A percentile compares a stretch with the other conserved stretches of the same genome.
Evolutionary conservation across 2,888 invertebrate species (phyloP).

Genomic region (Eustalomyia histrio): DNA sequence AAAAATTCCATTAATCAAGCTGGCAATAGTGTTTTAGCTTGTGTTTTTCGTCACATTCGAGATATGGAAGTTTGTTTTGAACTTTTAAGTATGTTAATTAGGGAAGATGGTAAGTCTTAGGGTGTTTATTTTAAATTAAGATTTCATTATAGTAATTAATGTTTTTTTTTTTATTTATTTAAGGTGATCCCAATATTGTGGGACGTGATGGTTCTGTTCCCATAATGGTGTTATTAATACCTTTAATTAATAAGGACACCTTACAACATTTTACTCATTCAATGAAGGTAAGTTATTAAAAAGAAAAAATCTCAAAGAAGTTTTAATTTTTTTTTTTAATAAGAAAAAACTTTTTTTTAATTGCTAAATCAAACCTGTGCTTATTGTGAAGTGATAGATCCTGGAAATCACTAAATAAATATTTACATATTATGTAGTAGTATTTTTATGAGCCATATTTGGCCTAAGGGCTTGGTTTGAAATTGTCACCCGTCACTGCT

Average conservation of each 20-base stretch:
- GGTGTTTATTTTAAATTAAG: background rate
- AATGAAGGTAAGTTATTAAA: constrained; percentile 82
- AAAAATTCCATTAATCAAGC: constrained; percentile 85
- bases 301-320: no score
- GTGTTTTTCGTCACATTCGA: constrained; percentile 85
- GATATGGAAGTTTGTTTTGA: constrained; percentile 84
- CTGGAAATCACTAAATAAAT: no score
- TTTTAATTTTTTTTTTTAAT: no score
- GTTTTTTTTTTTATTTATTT: no score
- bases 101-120: constrained; percentile 76
- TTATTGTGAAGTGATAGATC: no score
- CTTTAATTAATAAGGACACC: constrained; percentile 87
- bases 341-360: no score
- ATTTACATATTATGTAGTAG: no score
- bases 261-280: constrained; percentile 86
- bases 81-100: constrained; percentile 79
- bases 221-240: constrained; percentile 87
- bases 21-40: constrained; percentile 85
- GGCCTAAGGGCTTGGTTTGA: no score
- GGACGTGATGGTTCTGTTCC: constrained; percentile 87
- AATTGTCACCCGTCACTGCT: no score
- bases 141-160: no score
- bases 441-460: no score
- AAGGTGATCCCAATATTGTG: constrained; percentile 84
- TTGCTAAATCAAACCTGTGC: no score